Base-by-base conservation (phyloP, 2,113 vertebrate species). In the Ageneiosus marmoratus region DNA sequence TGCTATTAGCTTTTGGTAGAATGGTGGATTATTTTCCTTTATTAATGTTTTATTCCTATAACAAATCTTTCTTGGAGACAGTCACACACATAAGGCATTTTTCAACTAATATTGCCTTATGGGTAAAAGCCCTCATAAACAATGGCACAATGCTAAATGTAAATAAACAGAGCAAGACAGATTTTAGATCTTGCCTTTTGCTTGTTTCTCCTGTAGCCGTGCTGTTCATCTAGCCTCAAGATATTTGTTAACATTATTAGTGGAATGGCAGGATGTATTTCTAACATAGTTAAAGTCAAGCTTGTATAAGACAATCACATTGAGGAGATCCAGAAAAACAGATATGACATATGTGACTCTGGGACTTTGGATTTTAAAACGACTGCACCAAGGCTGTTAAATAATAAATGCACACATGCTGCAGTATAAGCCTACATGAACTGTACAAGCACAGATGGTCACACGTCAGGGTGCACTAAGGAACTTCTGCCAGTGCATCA, bases 401-500 rank as follows among this genome's bases (percentile, higher is more conserved):
- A 29, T 81, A 65, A 72, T 63, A n/a, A 85, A 63, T 72, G 79
- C 32, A 85, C 24, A 9, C 11, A 62, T 44, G n/a, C 63, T 83
- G 62, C 41, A 50, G 81, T 84, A 74, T 32, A 80, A 75, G n/a
- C 34, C 46, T 74, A 51, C 34, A 73, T 11, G 48, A 69, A 20
- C 27, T 56, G 37, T 27, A 73, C 27, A 55, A 73, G 77, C 82
- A 84, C 85, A 87, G 85, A 87, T 87, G 85, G 85, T 74, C 55
- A 80, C 82, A 84, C 79, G 32, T 87, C 76, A 72, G 82, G 79
- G 79, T 81, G 83, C 62, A 63, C 74, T 46, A 34, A 77, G 50
- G 78, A 78, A 84, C 72, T 86, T 73, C 79, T 81, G 79, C 83
- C 79, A 82, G 20, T 76, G 50, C 78, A 78, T 81, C 79, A 63